Evolutionary conservation across 2,797 vertebrate genomes (phyloP).

Genomic region (Harpagifer antarcticus): DNA sequence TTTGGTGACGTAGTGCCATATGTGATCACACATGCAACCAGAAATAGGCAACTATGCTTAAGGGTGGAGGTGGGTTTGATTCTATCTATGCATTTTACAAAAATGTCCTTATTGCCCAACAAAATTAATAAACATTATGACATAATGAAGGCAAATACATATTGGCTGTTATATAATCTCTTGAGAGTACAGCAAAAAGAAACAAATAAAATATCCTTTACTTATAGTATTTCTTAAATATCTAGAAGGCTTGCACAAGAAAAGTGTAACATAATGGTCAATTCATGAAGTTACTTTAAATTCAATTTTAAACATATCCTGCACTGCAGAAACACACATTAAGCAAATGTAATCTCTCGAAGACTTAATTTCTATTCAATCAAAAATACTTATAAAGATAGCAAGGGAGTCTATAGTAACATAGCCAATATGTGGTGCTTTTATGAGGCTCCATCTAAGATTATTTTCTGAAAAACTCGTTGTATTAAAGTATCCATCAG

Average conservation of each 20-base stretch:
- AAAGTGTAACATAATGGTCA: neutral
- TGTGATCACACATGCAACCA: constrained; percentile 8
- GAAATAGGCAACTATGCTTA: neutral
- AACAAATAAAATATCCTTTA: neutral
- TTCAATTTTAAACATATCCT: neutral
- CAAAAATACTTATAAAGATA: neutral
- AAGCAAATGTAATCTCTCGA: neutral
- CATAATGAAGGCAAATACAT: neutral
- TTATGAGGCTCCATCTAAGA: constrained; percentile 16
- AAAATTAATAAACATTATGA: constrained; percentile 2
- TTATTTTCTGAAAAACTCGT: constrained; percentile 5
- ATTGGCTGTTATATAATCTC: neutral
- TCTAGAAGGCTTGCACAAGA: neutral
- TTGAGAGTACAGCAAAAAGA: neutral
- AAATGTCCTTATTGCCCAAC: neutral
- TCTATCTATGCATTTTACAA: neutral
- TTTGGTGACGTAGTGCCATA: constrained; percentile 11
- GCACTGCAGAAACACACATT: too few species aligned
- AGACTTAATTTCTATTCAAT: neutral
- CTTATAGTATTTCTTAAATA: neutral
- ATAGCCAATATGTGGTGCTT: constrained; percentile 3
- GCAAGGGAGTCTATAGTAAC: neutral
- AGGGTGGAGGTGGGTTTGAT: neutral
- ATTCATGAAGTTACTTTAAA: neutral
- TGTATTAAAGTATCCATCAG: constrained; percentile 20